A percentile compares a stretch with the other conserved stretches of the same genome.
Conservation (phyloP, 2,113 vertebrate species). For the Polyodon spathula region DNA sequence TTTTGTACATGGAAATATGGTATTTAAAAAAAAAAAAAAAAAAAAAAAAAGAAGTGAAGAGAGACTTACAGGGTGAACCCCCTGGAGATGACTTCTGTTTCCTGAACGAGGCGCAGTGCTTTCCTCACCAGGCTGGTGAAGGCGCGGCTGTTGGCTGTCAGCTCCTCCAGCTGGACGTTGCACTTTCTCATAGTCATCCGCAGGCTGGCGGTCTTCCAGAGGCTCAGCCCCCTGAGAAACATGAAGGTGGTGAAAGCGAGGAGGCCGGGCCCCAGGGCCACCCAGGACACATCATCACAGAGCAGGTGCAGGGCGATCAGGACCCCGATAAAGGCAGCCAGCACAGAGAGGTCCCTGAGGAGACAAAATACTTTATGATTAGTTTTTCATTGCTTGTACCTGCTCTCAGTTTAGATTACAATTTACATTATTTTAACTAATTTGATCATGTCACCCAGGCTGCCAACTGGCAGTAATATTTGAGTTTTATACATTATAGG, state of each 20-base stretch:
- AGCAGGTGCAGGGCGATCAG: conserved; percentile 60
- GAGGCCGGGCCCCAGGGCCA: conserved; percentile 52
- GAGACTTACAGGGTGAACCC: conserved; percentile 96
- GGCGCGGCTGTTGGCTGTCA: conserved; percentile 70
- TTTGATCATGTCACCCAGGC: too few relatives aligned
- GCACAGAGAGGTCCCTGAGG: conserved; percentile 72
- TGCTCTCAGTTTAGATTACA: too few relatives aligned
- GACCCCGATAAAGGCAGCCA: conserved; percentile 70
- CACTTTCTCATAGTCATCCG: conserved; percentile 64
- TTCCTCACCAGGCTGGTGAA: conserved; percentile 88
- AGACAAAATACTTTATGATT: conserved; percentile 24
- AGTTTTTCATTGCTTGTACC: too few relatives aligned
- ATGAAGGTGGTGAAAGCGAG: conserved; percentile 49
- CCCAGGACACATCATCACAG: conserved; percentile 45
- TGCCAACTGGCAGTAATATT: too few relatives aligned
- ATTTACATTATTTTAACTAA: too few relatives aligned
- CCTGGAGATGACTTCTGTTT: conserved; percentile 96
- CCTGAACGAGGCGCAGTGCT: conserved; percentile 88
- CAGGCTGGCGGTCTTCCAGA: conserved; percentile 67
- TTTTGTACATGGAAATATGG: too few relatives aligned
- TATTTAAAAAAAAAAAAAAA: too few relatives aligned
- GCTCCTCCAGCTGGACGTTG: conserved; percentile 62
- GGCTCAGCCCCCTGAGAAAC: conserved; percentile 46
- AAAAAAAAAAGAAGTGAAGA: background rate
- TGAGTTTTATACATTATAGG: too few relatives aligned